Conservation (phyloP, 2,797 vertebrate species). For the Galagoides demidoff region DNA sequence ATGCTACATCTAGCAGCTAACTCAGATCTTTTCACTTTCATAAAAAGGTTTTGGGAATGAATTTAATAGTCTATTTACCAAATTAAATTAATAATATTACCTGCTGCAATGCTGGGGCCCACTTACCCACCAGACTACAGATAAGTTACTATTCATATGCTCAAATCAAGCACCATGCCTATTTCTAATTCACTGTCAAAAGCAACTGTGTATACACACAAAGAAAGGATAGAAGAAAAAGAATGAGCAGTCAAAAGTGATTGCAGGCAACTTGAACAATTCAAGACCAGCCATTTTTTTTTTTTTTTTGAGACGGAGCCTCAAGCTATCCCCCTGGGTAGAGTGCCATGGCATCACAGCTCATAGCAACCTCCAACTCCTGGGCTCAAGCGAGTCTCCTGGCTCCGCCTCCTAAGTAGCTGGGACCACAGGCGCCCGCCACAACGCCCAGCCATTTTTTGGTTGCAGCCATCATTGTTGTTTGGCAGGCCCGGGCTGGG, state of each 20-base stretch:
- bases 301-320: no score
- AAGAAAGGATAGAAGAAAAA: not conserved
- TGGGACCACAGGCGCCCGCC: no score
- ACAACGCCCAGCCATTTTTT: no score
- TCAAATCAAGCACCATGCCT: not conserved
- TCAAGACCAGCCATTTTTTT: no score
- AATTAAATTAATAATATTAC: constrained; percentile 64
- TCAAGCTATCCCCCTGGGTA: no score
- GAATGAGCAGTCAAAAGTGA: constrained; percentile 37
- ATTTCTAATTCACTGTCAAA: constrained; percentile 40
- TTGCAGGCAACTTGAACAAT: not conserved
- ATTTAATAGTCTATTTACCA: constrained; percentile 57
- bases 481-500: no score
- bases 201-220: not conserved
- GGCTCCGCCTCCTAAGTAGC: no score
- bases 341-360: no score
- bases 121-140: constrained; percentile 40
- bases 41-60: constrained; percentile 40
- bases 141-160: constrained; percentile 34
- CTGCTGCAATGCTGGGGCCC: not conserved
- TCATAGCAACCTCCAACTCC: no score
- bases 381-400: no score
- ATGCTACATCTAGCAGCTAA: constrained; percentile 46
- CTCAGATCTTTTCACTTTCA: constrained; percentile 53
- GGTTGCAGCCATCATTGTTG: no score